These are phyloP conservation scores for Ictidomys tridecemlineatus DNA, from an alignment of 2,113 vertebrate genomes.

Conservation along the genomic window DNA sequence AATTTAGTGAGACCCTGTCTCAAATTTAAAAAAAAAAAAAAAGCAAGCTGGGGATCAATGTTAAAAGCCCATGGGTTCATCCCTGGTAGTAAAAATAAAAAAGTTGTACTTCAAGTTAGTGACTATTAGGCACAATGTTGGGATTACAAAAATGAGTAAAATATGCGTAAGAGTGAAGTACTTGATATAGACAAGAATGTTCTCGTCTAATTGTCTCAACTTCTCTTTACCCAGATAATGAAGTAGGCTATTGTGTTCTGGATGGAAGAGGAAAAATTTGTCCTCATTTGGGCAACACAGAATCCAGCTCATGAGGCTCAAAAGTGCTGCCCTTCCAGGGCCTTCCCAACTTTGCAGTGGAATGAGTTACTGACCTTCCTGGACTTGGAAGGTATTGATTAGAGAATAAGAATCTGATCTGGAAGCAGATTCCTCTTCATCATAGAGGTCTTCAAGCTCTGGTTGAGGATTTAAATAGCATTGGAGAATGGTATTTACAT, in stretches of 20 bases:
- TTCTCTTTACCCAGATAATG: neutral
- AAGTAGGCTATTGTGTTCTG: neutral
- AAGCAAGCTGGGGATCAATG: neutral
- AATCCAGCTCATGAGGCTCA: neutral
- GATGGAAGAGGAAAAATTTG: neutral
- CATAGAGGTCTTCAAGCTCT: conserved; percentile 26
- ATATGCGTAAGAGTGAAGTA: neutral
- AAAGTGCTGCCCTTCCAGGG: neutral
- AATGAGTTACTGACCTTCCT: conserved; percentile 30
- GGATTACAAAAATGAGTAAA: conserved; percentile 19
- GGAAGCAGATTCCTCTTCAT: conserved; percentile 9
- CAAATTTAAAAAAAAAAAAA: too few species aligned
- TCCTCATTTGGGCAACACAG: neutral
- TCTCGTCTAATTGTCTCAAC: neutral
- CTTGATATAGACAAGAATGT: neutral
- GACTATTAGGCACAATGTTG: neutral
- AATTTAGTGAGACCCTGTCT: too few species aligned
- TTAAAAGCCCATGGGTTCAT: too few species aligned
- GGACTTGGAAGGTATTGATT: neutral
- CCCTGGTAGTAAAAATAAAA: too few species aligned
- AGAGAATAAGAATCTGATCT: neutral
- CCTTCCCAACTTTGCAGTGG: neutral
- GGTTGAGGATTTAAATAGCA: conserved; percentile 7
- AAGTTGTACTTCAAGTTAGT: neutral
- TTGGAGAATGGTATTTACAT: neutral